Percentiles rank a stretch among this genome's conserved stretches.
Conservation (phyloP, 2,113 vertebrate species). For the Pollachius pollachius region DNA sequence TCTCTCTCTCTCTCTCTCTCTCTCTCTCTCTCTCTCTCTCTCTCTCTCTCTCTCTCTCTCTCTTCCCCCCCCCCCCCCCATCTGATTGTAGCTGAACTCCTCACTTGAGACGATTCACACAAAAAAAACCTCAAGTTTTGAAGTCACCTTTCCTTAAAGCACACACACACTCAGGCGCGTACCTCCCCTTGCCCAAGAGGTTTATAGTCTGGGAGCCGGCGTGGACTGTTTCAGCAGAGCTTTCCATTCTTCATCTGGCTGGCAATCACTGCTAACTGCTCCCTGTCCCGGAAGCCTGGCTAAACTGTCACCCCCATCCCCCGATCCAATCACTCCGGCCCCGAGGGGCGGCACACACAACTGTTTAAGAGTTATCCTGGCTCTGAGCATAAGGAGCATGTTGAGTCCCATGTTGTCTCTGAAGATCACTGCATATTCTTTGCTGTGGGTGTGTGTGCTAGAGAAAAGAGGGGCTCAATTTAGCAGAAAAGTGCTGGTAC, state of each 20-base stretch:
- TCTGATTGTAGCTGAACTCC: not conserved
- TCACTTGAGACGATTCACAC: not conserved
- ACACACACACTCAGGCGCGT: not conserved
- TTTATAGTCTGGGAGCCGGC: constrained; percentile 22
- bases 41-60: constrained; percentile 17
- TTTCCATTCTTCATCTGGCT: constrained; percentile 35
- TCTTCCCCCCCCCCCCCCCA: not conserved
- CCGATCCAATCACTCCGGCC: constrained; percentile 40
- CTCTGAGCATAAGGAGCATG: constrained; percentile 45
- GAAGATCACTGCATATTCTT: constrained; percentile 64
- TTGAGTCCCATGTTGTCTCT: constrained; percentile 49
- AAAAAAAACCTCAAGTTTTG: not conserved
- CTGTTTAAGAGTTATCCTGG: constrained; percentile 34
- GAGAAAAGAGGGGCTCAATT: not conserved
- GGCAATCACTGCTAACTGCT: constrained; percentile 60
- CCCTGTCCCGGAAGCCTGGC: constrained; percentile 59
- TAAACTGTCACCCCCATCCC: constrained; percentile 57
- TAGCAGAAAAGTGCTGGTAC: not conserved
- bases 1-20: constrained; percentile 22
- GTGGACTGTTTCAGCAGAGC: constrained; percentile 20
- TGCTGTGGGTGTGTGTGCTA: not conserved
- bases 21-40: not conserved
- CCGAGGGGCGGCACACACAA: not conserved
- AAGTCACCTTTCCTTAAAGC: not conserved
- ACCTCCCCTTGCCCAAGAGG: not conserved